Evolutionary conservation across 2,888 invertebrate species (phyloP).

Genomic region (Chromoteleia sp.): DNA sequence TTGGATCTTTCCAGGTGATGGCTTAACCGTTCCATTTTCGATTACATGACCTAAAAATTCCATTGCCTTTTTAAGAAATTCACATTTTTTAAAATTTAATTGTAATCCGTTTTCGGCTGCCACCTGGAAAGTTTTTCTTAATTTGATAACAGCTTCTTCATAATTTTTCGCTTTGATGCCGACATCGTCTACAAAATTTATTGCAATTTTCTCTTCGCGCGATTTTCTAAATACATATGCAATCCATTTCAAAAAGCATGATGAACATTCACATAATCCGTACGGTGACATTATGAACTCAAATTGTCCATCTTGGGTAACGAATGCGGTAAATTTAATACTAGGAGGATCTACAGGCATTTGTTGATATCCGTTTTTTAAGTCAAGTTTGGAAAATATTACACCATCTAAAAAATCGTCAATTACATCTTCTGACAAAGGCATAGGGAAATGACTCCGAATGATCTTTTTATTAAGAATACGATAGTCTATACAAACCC

Average conservation of each 20-base stretch:
- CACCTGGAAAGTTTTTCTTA: background rate
- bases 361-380: slow-evolving; percentile 6
- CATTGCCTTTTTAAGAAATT: slow-evolving; percentile 17
- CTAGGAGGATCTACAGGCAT: background rate
- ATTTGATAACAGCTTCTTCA: background rate
- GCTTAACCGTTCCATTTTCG: slow-evolving; percentile 73
- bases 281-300: background rate
- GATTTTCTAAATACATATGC: background rate
- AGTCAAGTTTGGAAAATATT: background rate
- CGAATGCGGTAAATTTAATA: background rate
- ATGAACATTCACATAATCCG: slow-evolving; percentile 4
- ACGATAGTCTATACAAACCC: slow-evolving; percentile 30
- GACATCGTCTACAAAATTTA: background rate
- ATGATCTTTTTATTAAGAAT: slow-evolving; percentile 4
- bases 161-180: background rate
- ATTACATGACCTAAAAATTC: too few relatives aligned
- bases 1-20: slow-evolving; percentile 73
- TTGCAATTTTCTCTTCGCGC: background rate
- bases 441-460: background rate
- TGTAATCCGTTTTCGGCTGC: slow-evolving; percentile 3
- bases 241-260: slow-evolving; percentile 7
- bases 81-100: slow-evolving; percentile 24
- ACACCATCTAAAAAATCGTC: background rate
- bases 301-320: background rate
- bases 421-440: background rate